phyloP scores from a whole-genome alignment of 1,140 invertebrate species.

The Palaemon carinicauda region DNA sequence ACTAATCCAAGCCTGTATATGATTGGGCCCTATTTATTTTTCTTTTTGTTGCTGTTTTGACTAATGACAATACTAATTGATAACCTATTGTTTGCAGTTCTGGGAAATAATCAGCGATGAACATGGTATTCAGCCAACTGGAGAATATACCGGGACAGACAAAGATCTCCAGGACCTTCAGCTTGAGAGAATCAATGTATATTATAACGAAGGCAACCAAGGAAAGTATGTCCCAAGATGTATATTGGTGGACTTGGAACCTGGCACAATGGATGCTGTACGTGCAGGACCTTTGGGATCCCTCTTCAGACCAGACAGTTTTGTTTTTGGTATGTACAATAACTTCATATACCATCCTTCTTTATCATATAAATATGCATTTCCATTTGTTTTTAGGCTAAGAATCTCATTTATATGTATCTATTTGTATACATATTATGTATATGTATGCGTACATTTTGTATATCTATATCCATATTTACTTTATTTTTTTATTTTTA shows the following conservation, averaged over 20 bases:
- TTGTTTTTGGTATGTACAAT: conserved; percentile 74
- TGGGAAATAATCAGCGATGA: not conserved
- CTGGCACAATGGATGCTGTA: conserved; percentile 72
- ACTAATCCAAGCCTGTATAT: too few species aligned
- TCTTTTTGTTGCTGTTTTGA: too few species aligned
- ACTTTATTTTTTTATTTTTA: too few species aligned
- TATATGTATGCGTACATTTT: too few species aligned
- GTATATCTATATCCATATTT: too few species aligned
- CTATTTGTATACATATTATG: too few species aligned
- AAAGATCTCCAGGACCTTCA: conserved; percentile 81
- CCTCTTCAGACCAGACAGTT: conserved; percentile 59
- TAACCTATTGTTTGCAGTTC: not conserved
- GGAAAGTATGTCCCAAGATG: conserved; percentile 71
- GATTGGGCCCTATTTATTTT: too few species aligned
- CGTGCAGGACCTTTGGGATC: conserved; percentile 70
- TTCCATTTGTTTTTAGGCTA: too few species aligned
- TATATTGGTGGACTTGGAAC: conserved; percentile 72
- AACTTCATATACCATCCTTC: too few species aligned
- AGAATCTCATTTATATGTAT: too few species aligned
- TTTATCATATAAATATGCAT: too few species aligned
- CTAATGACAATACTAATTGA: too few species aligned
- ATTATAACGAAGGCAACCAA: conserved; percentile 88
- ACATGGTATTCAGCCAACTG: not conserved
- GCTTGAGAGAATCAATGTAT: conserved; percentile 86
- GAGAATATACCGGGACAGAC: not conserved